Evolutionary conservation across 2,113 vertebrate species (phyloP), one percentile per base, ranked within the genome.

Genomic region (Nothoprocta pentlandii): DNA sequence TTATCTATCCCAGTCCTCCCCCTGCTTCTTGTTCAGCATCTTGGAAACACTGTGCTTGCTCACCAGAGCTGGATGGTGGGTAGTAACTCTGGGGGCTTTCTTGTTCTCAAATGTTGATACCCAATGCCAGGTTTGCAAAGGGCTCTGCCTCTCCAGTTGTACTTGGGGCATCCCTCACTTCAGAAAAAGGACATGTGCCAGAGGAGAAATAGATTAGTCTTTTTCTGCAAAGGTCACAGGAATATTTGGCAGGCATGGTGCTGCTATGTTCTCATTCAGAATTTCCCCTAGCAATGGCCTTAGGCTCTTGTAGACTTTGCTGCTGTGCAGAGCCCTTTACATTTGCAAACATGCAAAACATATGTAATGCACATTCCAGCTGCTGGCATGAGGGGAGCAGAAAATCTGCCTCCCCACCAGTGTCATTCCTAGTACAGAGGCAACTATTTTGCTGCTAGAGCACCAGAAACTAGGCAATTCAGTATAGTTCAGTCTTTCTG

Each of bases 161-260:
- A 44, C 94, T 77, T 42, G 47, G 64, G 88, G 94, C 94, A 91
- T 56, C 84, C 91, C 87, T 61, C 28, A 5, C 47, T 90, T 56
- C 7, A 12, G 79, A 78, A 62, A 59, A 94, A 77, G 87, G 39
- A 56, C 6, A 4, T 1, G 46, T 82, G 95, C 97, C 92, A 87
- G 85, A 53, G 47, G 74, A 80, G 74, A 56, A 9, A 44, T 32
- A 59, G 58, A 68, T 5, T 91, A 90, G 79, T 93, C 90, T 90
- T 93, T 94, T 49, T 76, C 49, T 67, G 42, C 84, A 96, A 97
- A 97, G 97, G 96, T 95, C 97, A 93, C 32, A 70, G 85, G 51
- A 47, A 51, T 63, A 30, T 70, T 95, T 90, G 90, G 93, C 89
- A 74, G 87, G 19, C 15, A 8, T 21, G 21, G 25, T 4, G 81